Base-by-base conservation (phyloP, 2,888 invertebrate genomes). In the Leucophenga montana region DNA sequence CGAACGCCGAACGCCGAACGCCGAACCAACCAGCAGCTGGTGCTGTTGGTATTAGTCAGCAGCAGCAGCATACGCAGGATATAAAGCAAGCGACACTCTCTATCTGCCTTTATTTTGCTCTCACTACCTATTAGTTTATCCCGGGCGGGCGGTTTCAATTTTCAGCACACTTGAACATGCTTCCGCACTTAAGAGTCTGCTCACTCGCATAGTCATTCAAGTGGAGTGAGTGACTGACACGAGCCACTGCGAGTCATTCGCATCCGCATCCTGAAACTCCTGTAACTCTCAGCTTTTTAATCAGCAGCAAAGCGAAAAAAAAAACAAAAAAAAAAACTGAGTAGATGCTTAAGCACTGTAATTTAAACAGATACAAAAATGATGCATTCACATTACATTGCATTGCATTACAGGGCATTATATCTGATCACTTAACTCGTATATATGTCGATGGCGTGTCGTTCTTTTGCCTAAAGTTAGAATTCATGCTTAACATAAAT, bases 151-250 rank as follows among this genome's bases (percentile, higher is more conserved):
- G 77, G 74, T 81, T 79, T 77, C 78, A 80, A 80, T 81, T 80
- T 81, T 75, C 77, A 82, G 77, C 77, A 81, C 77, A 84, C 85
- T 85, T 85, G 78, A 85, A 85, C 85, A 85, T 83, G 85, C 78
- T 85, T 85, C 82, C 82, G 85, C 84, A 84, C 84, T 85, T 84
- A 81, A 80, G 79, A 80, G 79, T 74, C 77, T 77, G 71, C 77
- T 76, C 59, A 31, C 18, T 18, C 59, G 31, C 11, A 27, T 13
- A 13, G 46, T 22, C 46, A 46, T 64, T 64, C 48, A 64, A 64
- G 64, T 64, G 64, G 64, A 46, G 64, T 64, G 64, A 46, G 64
- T 64, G 64, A 64, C 8, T 39, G 39, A 39, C 61, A 61, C 61
- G 61, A 61, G 61, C 61, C 31, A 61, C 39, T 39, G 18, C 13